A percentile compares a stretch with the other conserved stretches of the same genome.
phyloP scores from a whole-genome alignment of 2,888 invertebrate species.

The Calliopum simillimum region DNA sequence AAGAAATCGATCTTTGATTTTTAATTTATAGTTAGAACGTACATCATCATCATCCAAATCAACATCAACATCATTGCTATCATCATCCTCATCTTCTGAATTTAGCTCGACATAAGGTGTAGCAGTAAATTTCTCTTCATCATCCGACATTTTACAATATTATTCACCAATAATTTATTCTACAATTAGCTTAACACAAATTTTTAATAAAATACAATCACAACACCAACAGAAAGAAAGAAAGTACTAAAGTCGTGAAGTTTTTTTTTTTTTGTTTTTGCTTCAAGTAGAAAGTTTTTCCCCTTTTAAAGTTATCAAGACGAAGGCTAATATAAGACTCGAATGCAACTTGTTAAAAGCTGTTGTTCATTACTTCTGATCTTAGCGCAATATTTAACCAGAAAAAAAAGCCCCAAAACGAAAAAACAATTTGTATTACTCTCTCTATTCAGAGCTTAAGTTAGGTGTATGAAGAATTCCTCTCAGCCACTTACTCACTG shows the following conservation, averaged over 20 bases:
- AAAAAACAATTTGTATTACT: no score
- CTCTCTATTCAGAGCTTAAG: no score
- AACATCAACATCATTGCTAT: neutral
- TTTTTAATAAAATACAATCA: neutral
- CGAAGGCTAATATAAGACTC: neutral
- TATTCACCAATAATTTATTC: neutral
- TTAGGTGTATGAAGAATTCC: no score
- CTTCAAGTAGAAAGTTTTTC: conserved; percentile 21
- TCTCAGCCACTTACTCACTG: no score
- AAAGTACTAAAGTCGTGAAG: no score
- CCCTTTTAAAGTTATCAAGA: neutral
- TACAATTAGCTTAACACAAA: neutral
- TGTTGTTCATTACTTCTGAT: no score
- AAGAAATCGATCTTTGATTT: no score
- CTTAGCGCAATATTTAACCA: no score
- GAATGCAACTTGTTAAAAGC: neutral
- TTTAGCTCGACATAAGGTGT: neutral
- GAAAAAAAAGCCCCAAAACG: no score
- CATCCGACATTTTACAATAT: neutral
- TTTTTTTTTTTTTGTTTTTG: neutral
- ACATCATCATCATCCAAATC: conserved; percentile 15
- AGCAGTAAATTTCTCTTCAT: no score
- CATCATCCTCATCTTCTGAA: neutral
- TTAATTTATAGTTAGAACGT: neutral
- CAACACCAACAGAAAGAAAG: neutral